Conservation (phyloP, 2,113 vertebrate species). For the Pygoscelis adeliae region DNA sequence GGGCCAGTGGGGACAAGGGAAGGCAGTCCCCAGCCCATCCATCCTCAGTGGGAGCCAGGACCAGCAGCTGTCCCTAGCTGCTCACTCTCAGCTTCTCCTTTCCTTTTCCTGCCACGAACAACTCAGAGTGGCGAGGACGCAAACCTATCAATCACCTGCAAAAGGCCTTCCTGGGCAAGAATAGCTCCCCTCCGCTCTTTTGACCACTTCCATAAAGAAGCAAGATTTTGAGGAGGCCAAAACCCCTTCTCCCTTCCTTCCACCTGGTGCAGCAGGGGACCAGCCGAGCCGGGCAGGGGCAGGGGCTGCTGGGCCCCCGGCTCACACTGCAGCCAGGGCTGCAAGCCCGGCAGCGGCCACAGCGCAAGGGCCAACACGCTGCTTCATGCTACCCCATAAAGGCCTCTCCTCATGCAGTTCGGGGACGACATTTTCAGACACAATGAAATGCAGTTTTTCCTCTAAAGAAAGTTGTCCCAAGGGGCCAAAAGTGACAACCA, state of each 20-base stretch:
- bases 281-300: not conserved
- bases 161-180: not conserved
- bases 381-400: not conserved
- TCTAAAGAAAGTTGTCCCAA: not conserved
- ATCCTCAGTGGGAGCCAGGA: not conserved
- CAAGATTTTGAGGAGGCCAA: not conserved
- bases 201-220: not conserved
- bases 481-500: not conserved
- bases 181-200: not conserved
- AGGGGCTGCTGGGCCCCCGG: accelerated
- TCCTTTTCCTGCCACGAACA: accelerated
- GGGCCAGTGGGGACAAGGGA: not conserved
- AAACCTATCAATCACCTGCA: not conserved
- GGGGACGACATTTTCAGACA: not conserved
- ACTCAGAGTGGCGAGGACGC: not conserved
- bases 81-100: not conserved
- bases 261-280: not conserved
- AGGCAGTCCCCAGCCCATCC: not conserved
- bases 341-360: not conserved
- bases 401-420: not conserved
- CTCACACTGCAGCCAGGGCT: not conserved
- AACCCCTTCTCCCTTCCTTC: not conserved
- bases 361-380: not conserved
- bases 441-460: not conserved
- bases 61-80: not conserved